A percentile compares a stretch with the other conserved stretches of the same genome.
These are phyloP conservation scores for Patella depressa DNA, from an alignment of 2,888 invertebrate species.

Conservation along the genomic window DNA sequence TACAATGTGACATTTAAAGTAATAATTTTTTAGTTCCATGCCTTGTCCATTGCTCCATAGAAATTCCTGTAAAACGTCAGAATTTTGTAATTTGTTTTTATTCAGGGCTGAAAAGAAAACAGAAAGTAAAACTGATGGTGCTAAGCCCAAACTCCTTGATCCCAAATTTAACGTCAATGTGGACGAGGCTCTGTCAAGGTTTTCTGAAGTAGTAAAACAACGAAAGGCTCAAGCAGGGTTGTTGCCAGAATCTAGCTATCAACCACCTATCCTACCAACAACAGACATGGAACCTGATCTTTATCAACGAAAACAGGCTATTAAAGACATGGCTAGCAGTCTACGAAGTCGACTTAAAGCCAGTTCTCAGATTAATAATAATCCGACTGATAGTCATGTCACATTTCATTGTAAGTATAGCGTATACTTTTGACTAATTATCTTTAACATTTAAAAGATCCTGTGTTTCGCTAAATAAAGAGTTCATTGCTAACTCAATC, in stretches of 20 bases:
- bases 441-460: too few species aligned
- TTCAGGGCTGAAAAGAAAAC: not conserved
- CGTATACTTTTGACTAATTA: too few species aligned
- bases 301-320: conserved; percentile 56
- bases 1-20: too few species aligned
- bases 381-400: too few species aligned
- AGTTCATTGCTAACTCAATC: too few species aligned
- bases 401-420: too few species aligned
- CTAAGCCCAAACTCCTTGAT: conserved; percentile 22
- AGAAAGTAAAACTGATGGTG: not conserved
- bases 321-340: conserved; percentile 57
- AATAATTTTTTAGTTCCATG: too few species aligned
- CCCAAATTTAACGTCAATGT: conserved; percentile 42
- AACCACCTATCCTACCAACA: not conserved
- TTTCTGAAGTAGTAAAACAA: conserved; percentile 47
- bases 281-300: conserved; percentile 32
- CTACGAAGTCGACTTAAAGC: conserved; percentile 55
- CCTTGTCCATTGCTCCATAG: too few species aligned
- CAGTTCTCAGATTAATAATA: conserved; percentile 35
- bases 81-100: not conserved
- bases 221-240: conserved; percentile 6
- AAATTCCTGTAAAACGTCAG: too few species aligned
- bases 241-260: not conserved
- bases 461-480: too few species aligned
- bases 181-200: conserved; percentile 49